Evolutionary conservation across 2,113 vertebrate species (phyloP), one percentile per base, ranked within the genome.

Genomic region (Oxyruncus cristatus): DNA sequence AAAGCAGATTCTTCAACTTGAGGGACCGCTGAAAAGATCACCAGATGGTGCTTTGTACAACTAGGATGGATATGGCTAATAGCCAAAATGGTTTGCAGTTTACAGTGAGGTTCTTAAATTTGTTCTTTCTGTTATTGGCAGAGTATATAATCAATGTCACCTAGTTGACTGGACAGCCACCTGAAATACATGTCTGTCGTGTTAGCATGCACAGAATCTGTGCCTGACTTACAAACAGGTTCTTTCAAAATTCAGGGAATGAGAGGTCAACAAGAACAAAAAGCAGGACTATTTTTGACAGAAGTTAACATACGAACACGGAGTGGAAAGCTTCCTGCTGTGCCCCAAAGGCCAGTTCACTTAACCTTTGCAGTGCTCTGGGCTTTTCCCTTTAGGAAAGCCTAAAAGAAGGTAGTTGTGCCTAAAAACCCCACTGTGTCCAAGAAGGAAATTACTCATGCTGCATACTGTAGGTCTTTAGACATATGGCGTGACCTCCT

Each of bases 371-470:
- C 66, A 79, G 37, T 52, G 12, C 20, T 72, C 39, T 3, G 2
- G 22, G 17, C 9, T 85, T 75, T 84, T 87, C 15, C 33, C 47
- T 77, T 93, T 68, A 81, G 55, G 39, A 91, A 93, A 84, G 7
- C 24, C 56, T 44, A 75, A 41, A 30, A 89, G 56, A 86, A 85
- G 21, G 35, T 18, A 63, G 15, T 5, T 81, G 14, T 77, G 71
- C 32, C 37, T 56, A 67, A 49, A 89, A 94, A 72, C 8, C 52
- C 52, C 20, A 58, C 62, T 46, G 74, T 42, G 52, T 65, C 41
- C n/a, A 79, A 72, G 37, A 62, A 21, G n/a, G 16, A 88, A 89
- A 91, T 95, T 88, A 79, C 14, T 94, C 58, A 87, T 7, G 9
- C 23, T 74, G 41, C 44, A 49, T 65, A 49, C 26, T 56, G 16